phyloP scores from a whole-genome alignment of 2,113 vertebrate species.

The Lepus americanus region DNA sequence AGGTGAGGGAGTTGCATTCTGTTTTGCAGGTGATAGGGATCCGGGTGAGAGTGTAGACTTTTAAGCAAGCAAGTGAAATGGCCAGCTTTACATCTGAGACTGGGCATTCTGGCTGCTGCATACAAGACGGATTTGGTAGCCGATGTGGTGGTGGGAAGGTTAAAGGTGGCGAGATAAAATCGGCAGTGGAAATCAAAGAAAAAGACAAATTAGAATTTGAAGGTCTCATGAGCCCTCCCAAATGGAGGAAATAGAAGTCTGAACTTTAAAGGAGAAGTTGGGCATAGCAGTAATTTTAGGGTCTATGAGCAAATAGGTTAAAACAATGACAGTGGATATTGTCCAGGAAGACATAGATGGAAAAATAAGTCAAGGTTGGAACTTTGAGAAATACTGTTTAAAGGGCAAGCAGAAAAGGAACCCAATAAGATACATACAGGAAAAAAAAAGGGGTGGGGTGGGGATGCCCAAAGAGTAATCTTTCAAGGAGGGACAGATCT shows the following conservation, averaged over 20 bases:
- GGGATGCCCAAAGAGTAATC: background rate
- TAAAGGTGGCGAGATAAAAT: background rate
- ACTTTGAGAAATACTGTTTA: background rate
- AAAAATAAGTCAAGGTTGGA: background rate
- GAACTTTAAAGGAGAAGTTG: background rate
- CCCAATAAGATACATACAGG: background rate
- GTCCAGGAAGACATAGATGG: background rate
- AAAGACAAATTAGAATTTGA: background rate
- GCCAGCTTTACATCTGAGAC: constrained; percentile 4
- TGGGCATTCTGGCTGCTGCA: background rate
- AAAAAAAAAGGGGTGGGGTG: background rate
- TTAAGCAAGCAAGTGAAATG: background rate
- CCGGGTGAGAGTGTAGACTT: background rate
- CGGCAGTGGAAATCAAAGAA: background rate
- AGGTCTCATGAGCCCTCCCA: background rate
- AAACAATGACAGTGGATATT: background rate
- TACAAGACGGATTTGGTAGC: background rate
- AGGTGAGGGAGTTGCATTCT: background rate
- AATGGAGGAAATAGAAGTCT: background rate
- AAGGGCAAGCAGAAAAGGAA: background rate
- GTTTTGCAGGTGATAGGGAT: background rate
- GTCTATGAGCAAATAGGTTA: background rate
- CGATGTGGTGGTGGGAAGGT: background rate
- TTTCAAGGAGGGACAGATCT: background rate
- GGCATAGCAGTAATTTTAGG: background rate